Evolutionary conservation across 2,888 invertebrate genomes (phyloP), one percentile per base, ranked within the genome.

Genomic region (Orgyia antiqua): DNA sequence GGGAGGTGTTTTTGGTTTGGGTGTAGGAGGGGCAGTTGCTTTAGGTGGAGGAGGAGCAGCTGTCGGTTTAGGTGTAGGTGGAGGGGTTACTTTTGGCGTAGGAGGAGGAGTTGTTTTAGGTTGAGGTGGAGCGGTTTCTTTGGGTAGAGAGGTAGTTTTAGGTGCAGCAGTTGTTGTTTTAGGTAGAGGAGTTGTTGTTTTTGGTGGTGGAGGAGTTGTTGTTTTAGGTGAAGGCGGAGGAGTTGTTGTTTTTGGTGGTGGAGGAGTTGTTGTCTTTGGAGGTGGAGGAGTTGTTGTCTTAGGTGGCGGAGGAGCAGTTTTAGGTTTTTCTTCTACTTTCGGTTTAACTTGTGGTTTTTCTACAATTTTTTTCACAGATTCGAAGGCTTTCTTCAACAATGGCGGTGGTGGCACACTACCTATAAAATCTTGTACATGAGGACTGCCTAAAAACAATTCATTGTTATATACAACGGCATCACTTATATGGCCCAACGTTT

Each of bases 381-480:
- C 35, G 33, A 76, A 86, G 0, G 86, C 80, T 45, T 74, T 76
- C 38, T 73, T 72, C 11, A 89, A 71, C 18, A 75, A 71, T 31
- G 88, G 76, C 1, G 88, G 86, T 7, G 88, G 80, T 18, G 91
- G 88, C n/a, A 93, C 87, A 31, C 90, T 87, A 0, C 87, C 92
- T 25, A 94, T 66, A 50, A 87, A 93, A 32, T 89, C 79, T 56
- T 90, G 90, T 6, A 13, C 5, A 45, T 88, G 89, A 0, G 94
- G 94, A 9, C 89, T 89, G 10, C 93, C 94, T 17, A 92, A 68
- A 57, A 90, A 90, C 8, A 94, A 68, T 48, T 88, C 87, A 45
- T 90, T 89, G 29, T 90, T 88, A 56, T 87, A 89, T 26, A 93
- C 88, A 39, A 91, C 83, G 2, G 90, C 91, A 53, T 94, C 93